Evolutionary conservation across 1,140 invertebrate genomes (phyloP).

Genomic region (Globodera ellingtonae): DNA sequence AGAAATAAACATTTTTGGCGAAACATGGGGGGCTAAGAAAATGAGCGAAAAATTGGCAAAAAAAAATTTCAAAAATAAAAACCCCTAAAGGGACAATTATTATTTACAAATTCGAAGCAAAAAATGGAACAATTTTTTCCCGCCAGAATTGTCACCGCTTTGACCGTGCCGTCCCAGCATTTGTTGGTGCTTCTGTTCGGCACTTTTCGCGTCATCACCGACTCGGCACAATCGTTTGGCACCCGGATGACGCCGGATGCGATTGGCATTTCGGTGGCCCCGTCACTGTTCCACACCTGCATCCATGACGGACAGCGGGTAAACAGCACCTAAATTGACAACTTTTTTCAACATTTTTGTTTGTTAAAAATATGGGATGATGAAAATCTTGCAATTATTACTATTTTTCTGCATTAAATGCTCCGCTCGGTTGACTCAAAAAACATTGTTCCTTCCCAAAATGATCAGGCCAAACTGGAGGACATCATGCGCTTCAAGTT

Average conservation of each 20-base stretch:
- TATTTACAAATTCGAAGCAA: neutral
- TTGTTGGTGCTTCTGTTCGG: constrained; percentile 91
- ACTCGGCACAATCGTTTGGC: constrained; percentile 80
- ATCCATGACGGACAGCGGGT: constrained; percentile 78
- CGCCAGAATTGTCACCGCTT: constrained; percentile 80
- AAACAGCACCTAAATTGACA: constrained; percentile 1
- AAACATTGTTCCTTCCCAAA: too few relatives aligned
- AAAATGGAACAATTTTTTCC: neutral
- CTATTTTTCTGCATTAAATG: neutral
- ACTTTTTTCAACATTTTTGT: constrained; percentile 12
- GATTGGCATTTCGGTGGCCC: constrained; percentile 86
- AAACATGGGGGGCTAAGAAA: neutral
- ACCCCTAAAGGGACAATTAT: too few relatives aligned
- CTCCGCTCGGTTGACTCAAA: too few relatives aligned
- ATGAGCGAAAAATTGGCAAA: neutral
- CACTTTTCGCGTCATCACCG: constrained; percentile 92
- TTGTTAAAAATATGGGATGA: neutral
- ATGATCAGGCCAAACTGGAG: constrained; percentile 84
- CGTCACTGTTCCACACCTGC: constrained; percentile 96
- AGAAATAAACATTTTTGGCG: constrained; percentile 24
- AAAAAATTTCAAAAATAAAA: neutral
- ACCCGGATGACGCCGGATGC: constrained; percentile 96
- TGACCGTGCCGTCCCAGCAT: constrained; percentile 86
- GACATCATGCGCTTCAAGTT: constrained; percentile 91
- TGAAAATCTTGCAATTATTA: too few relatives aligned